A percentile compares a stretch with the other conserved stretches of the same genome.
These are phyloP conservation scores for Albula goreensis DNA, from an alignment of 2,113 vertebrate species.

Conservation along the genomic window DNA sequence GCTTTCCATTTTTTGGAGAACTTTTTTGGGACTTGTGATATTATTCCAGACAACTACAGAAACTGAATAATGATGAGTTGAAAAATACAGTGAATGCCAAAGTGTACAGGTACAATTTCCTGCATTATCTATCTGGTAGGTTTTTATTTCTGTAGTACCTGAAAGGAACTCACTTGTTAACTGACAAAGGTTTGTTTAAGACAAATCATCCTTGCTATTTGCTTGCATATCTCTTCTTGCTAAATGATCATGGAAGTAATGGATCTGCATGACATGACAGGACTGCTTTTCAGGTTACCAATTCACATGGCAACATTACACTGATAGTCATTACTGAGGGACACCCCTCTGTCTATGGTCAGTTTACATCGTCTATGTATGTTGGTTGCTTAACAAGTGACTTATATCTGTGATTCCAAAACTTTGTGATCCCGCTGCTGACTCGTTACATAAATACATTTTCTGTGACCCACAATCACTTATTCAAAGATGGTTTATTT, in stretches of 20 bases:
- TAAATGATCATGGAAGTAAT: neutral
- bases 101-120: neutral
- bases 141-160: neutral
- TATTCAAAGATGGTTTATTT: too few relatives aligned
- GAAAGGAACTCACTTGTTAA: neutral
- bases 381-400: neutral
- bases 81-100: neutral
- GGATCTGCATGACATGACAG: neutral
- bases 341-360: neutral
- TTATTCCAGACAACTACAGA: neutral
- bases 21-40: neutral
- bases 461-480: too few relatives aligned
- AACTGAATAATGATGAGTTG: slow-evolving; percentile 5
- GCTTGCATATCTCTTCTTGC: neutral
- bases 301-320: neutral
- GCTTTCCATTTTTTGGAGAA: too few relatives aligned
- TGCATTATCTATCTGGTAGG: neutral
- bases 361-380: neutral
- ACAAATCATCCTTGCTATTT: neutral
- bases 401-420: neutral
- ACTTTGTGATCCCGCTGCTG: neutral
- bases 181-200: neutral
- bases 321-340: neutral
- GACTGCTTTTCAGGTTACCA: neutral
- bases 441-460: too few relatives aligned